Evolutionary conservation across 92 coral and sea anemone genomes (phyloP).

Genomic region (Hydrozoanthus gracilis): DNA sequence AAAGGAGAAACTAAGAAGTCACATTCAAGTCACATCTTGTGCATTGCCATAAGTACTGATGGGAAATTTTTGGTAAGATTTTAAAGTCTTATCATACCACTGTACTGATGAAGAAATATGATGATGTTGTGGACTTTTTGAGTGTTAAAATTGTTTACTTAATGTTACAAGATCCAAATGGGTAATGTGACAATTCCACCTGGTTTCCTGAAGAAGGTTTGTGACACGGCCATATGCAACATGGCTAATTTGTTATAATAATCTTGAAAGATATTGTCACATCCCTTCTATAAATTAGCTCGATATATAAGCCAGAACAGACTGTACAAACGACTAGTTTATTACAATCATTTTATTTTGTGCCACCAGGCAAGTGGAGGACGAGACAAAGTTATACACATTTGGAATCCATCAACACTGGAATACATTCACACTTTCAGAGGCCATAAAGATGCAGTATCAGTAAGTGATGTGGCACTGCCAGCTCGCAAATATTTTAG

Average conservation of each 20-base stretch:
- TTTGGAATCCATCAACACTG: slow-evolving; percentile 85
- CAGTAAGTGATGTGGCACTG: slow-evolving; percentile 71
- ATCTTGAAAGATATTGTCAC: too few species aligned
- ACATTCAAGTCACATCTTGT: slow-evolving; percentile 82
- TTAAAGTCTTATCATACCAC: too few species aligned
- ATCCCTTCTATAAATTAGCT: too few species aligned
- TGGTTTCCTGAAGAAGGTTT: neutral
- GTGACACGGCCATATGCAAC: too few species aligned
- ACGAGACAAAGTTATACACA: slow-evolving; percentile 82
- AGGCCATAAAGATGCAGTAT: slow-evolving; percentile 90
- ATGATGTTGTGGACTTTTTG: too few species aligned
- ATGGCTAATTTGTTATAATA: too few species aligned
- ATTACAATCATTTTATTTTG: neutral
- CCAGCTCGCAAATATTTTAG: neutral
- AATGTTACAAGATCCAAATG: neutral
- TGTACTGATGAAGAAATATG: too few species aligned
- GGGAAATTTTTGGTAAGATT: slow-evolving; percentile 85
- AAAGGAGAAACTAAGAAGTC: slow-evolving; percentile 60
- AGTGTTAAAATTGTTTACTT: neutral
- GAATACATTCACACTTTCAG: slow-evolving; percentile 83
- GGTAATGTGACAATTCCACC: neutral
- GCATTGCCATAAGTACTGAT: slow-evolving; percentile 83
- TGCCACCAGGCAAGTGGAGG: slow-evolving; percentile 92
- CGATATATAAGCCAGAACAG: neutral
- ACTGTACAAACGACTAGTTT: neutral